A percentile compares a stretch with the other conserved stretches of the same genome.
Evolutionary conservation across 2,113 vertebrate genomes (phyloP).

Genomic region (Hydrochoerus hydrochaeris): DNA sequence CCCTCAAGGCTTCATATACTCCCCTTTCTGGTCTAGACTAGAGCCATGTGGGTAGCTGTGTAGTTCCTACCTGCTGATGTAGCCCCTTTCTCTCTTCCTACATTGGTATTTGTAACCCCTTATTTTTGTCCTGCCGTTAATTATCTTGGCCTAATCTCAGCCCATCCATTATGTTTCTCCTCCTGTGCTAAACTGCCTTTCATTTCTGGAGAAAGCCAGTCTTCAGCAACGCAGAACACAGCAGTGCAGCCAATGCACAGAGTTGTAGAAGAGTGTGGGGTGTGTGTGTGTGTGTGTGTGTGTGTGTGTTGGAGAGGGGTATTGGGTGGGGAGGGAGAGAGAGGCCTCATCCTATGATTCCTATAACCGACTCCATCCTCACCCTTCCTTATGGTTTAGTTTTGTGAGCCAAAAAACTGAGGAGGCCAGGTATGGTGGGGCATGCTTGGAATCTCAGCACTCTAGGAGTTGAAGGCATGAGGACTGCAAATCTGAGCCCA

Average conservation of each 20-base stretch:
- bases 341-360: too few species aligned
- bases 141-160: background rate
- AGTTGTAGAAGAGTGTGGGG: background rate
- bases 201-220: background rate
- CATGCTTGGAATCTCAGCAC: background rate
- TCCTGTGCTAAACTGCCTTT: background rate
- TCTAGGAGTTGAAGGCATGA: background rate
- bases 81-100: background rate
- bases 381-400: background rate
- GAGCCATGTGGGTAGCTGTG: background rate
- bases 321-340: too few species aligned
- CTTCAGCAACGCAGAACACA: background rate
- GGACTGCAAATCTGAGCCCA: background rate
- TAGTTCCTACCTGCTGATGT: background rate
- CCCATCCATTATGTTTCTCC: background rate
- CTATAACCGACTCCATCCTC: background rate
- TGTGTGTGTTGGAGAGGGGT: background rate
- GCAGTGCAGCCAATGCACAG: background rate
- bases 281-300: background rate
- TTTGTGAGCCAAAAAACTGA: background rate
- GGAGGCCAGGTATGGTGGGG: background rate
- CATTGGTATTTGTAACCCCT: background rate
- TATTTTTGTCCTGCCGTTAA: background rate
- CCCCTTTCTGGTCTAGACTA: background rate
- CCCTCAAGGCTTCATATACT: background rate